Conservation (phyloP, 2,888 invertebrate genomes). For the Lochmaea crataegi region DNA sequence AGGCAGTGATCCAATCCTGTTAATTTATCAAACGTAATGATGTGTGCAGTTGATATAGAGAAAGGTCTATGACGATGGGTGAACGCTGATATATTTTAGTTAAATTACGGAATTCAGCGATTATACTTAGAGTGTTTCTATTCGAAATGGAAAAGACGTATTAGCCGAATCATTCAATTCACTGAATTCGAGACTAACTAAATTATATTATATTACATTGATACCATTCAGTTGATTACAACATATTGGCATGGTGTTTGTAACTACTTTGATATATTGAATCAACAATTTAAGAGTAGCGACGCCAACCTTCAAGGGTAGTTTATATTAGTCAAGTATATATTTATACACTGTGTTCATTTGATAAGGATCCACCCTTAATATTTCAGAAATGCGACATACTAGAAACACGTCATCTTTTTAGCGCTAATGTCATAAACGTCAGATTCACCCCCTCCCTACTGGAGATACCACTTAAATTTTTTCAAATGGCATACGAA, state of each 20-base stretch:
- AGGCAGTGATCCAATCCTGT: slow-evolving; percentile 19
- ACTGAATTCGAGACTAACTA: background rate
- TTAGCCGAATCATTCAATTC: background rate
- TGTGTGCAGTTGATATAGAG: slow-evolving; percentile 23
- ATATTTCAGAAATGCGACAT: too few relatives aligned
- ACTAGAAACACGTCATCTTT: too few relatives aligned
- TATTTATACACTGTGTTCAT: too few relatives aligned
- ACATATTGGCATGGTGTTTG: background rate
- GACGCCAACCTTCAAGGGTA: too few relatives aligned
- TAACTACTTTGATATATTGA: background rate
- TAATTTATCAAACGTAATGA: slow-evolving; percentile 34
- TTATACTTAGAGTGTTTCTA: background rate
- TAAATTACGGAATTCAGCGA: slow-evolving; percentile 11
- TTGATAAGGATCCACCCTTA: too few relatives aligned
- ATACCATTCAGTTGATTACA: background rate
- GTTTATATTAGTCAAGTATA: too few relatives aligned
- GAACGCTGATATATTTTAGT: slow-evolving; percentile 5
- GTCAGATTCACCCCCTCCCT: too few relatives aligned
- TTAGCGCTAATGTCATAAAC: too few relatives aligned
- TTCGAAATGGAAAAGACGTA: background rate
- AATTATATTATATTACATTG: background rate
- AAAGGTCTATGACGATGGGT: slow-evolving; percentile 14
- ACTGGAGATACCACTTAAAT: too few relatives aligned
- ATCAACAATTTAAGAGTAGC: too few relatives aligned
- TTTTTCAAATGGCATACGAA: too few relatives aligned